Conservation (phyloP, 2,797 vertebrate species). For the Odontamblyopus lacepedii region DNA sequence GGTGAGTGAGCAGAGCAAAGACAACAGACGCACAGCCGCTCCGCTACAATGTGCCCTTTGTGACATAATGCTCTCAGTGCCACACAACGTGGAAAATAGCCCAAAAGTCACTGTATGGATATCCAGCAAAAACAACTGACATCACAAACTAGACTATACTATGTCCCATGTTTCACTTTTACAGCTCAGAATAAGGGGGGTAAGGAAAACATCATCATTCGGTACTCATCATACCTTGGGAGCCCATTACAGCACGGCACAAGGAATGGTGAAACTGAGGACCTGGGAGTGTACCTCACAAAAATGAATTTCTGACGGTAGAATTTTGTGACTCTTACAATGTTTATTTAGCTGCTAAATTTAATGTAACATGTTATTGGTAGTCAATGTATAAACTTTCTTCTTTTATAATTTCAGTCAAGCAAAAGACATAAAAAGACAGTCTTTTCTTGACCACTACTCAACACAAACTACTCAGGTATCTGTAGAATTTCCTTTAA, state of each 20-base stretch:
- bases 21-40: slow-evolving; percentile 62
- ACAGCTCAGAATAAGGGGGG: slow-evolving; percentile 63
- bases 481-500: slow-evolving; percentile 64
- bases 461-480: slow-evolving; percentile 60
- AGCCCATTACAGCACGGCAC: slow-evolving; percentile 75
- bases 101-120: slow-evolving; percentile 73
- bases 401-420: background rate
- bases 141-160: slow-evolving; percentile 73
- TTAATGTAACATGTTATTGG: slow-evolving; percentile 6
- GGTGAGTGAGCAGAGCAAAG: slow-evolving; percentile 60
- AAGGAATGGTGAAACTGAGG: slow-evolving; percentile 65
- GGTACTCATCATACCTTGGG: slow-evolving; percentile 76
- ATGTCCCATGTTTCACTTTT: slow-evolving; percentile 74
- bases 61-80: slow-evolving; percentile 77
- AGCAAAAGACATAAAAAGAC: slow-evolving; percentile 59
- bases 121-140: slow-evolving; percentile 86
- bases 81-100: slow-evolving; percentile 81
- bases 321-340: background rate
- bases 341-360: slow-evolving; percentile 29
- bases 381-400: slow-evolving; percentile 12
- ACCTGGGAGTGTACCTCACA: slow-evolving; percentile 39
- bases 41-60: slow-evolving; percentile 81
- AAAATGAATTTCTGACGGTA: background rate
- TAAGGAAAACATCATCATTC: slow-evolving; percentile 78
- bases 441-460: slow-evolving; percentile 53